These are phyloP conservation scores for Coregonus suidteri DNA, from an alignment of 2,797 vertebrate genomes.

Conservation along the genomic window DNA sequence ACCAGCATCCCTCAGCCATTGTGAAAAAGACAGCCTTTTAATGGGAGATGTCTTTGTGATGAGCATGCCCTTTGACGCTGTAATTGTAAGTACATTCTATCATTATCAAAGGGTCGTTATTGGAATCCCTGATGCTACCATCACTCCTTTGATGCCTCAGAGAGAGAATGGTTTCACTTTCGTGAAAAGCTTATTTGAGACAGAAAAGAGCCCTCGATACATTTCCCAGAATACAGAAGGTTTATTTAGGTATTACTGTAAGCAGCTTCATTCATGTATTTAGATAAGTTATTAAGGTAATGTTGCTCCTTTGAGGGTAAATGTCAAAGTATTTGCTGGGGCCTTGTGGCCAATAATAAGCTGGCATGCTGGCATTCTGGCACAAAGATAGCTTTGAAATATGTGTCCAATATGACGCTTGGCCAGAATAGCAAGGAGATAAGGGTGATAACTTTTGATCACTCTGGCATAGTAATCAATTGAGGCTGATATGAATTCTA, in stretches of 20 bases:
- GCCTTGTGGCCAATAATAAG: neutral
- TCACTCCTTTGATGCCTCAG: constrained; percentile 35
- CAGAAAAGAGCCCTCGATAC: no score
- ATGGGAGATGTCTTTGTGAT: constrained; percentile 47
- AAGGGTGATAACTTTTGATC: neutral
- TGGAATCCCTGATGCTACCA: constrained; percentile 12
- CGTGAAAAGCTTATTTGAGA: no score
- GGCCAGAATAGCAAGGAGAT: neutral
- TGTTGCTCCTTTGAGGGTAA: neutral
- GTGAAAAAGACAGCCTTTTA: constrained; percentile 51
- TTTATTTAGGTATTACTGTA: neutral
- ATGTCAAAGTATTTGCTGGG: neutral
- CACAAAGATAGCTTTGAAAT: no score
- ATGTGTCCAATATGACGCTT: neutral
- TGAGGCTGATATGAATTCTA: neutral
- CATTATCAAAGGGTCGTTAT: constrained; percentile 41
- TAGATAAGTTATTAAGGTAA: neutral
- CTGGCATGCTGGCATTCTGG: neutral
- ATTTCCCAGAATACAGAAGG: no score
- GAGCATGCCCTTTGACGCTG: constrained; percentile 49
- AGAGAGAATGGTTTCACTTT: constrained; percentile 7
- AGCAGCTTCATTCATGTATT: neutral
- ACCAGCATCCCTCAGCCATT: constrained; percentile 16
- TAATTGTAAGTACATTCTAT: constrained; percentile 62
- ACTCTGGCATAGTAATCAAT: neutral